Percentiles rank a stretch among this genome's conserved stretches.
phyloP scores from a whole-genome alignment of 2,113 vertebrate species.

The Platysternon megacephalum region DNA sequence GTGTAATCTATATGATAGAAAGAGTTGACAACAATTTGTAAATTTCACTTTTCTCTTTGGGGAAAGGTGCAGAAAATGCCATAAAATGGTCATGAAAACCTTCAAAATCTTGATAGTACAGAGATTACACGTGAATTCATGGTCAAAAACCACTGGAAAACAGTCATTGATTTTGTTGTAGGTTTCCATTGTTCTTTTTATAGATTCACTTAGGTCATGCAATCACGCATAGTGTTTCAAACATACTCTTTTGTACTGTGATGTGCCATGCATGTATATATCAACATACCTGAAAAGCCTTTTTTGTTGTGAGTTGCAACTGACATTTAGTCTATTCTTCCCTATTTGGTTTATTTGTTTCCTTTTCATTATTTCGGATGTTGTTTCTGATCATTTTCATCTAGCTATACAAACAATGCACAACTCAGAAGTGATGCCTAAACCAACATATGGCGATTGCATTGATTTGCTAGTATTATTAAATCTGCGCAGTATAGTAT shows the following conservation, averaged over 20 bases:
- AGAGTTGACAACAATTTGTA: not conserved
- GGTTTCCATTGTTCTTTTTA: not conserved
- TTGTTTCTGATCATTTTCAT: not conserved
- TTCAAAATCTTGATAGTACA: not conserved
- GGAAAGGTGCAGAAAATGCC: not conserved
- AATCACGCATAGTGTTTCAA: not conserved
- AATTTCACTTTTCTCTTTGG: not conserved
- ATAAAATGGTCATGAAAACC: not conserved
- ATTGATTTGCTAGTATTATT: not conserved
- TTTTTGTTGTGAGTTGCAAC: constrained; percentile 7
- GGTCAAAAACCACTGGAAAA: not conserved
- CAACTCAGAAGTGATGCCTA: not conserved
- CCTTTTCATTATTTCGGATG: constrained; percentile 11
- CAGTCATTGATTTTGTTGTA: not conserved
- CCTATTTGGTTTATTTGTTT: constrained; percentile 18
- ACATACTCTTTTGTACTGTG: not conserved
- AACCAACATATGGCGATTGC: not conserved
- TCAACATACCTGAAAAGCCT: constrained; percentile 6
- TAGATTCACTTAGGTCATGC: not conserved
- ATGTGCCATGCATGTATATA: not conserved
- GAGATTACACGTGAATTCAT: not conserved
- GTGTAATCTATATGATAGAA: not conserved
- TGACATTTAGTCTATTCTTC: not conserved
- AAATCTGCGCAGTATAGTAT: not conserved
- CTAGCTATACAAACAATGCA: not conserved